Percentiles rank a stretch among this genome's conserved stretches.
Evolutionary conservation across 2,797 vertebrate species (phyloP).

Genomic region (Clamator glandarius): DNA sequence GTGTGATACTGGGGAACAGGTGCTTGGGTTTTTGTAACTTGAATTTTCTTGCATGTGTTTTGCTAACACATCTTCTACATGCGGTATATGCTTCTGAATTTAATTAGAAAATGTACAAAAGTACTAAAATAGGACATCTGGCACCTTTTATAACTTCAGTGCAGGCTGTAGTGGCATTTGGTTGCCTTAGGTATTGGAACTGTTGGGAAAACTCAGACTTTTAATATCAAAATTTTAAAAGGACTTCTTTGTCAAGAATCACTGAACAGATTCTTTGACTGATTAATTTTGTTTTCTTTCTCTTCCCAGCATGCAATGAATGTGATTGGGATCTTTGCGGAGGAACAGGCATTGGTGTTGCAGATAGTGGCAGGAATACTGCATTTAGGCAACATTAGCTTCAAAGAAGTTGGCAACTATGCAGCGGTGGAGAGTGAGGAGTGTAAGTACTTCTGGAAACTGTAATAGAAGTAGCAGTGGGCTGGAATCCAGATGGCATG

Average conservation of each 20-base stretch:
- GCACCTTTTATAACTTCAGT: background rate
- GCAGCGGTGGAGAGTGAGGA: conserved; percentile 97
- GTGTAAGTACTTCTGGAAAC: conserved; percentile 83
- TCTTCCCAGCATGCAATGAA: conserved; percentile 91
- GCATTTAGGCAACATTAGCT: conserved; percentile 96
- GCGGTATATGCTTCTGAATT: background rate
- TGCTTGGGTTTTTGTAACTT: background rate
- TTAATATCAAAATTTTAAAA: background rate
- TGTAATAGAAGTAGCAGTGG: background rate
- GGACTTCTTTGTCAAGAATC: background rate
- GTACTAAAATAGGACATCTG: background rate
- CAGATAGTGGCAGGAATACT: conserved; percentile 96
- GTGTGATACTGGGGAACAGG: background rate
- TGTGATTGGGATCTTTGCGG: conserved; percentile 92
- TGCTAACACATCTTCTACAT: background rate
- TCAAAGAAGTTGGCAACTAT: conserved; percentile 96
- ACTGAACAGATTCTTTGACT: background rate
- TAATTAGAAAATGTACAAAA: background rate
- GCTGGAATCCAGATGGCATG: background rate
- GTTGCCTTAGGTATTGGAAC: background rate
- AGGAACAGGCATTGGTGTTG: conserved; percentile 89
- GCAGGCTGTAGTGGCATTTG: background rate
- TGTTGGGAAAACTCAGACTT: background rate
- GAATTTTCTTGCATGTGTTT: background rate
- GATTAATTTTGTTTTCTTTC: background rate